Evolutionary conservation across 1,140 invertebrate genomes (phyloP), one percentile per base, ranked within the genome.

Genomic region (Orussus abietinus): DNA sequence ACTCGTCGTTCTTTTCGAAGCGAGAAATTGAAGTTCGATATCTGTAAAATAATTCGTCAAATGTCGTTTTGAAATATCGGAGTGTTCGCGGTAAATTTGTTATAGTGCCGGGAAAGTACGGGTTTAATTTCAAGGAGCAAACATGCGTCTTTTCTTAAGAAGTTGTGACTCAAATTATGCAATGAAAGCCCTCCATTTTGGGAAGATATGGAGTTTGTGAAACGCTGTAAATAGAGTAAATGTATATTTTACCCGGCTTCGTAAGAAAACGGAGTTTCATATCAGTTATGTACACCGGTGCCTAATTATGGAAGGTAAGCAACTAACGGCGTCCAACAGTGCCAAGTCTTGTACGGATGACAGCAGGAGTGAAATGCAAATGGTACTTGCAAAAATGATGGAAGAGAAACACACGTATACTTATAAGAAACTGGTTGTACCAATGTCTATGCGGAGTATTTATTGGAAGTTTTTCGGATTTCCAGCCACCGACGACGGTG

Each of bases 391-490:
- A 0, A 74, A 69, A 59, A 57, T 72, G 47, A 59, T 73, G 52
- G 71, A 73, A 44, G 71, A 73, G 13, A 74, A 74, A 26, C 67
- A 69, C 37, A 66, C 62, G 5, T 64, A 67, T 30, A 66, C 64
- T 0, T 77, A 77, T 39, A 75, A 76, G 38, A 75, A 73, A 43
- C 49, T 79, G 4, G 76, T 79, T 5, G 78, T 79, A 6, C 78
- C 78, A 3, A 69, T 71, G 46, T 70, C 76, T 1, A 82, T 81
- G 80, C 65, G 80, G 38, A 80, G 78, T 49, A 78, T 80, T 29
- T 82, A 81, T 54, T 82, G 80, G 80, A 80, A 79, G 49, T 80
- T 78, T 55, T 82, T 80, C 59, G 80, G 80, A 10, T 82, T 82
- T 63, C 80, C 80, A 29, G 80, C 79, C 0, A 76, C 75, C 26